A percentile compares a stretch with the other conserved stretches of the same genome.
phyloP scores from a whole-genome alignment of 2,888 invertebrate genomes.

The Caradrina kadenii region DNA sequence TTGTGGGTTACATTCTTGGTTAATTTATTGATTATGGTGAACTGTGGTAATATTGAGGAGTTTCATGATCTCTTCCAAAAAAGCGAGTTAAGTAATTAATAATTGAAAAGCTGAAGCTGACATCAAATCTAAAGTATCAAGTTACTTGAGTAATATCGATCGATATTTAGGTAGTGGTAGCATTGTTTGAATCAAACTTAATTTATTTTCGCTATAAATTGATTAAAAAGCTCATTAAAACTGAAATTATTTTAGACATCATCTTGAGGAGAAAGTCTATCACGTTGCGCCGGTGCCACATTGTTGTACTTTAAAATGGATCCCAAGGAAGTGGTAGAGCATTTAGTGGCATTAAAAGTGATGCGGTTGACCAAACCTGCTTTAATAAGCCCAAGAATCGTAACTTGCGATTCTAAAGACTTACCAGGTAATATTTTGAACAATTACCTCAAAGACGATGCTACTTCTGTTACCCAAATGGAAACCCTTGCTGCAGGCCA shows the following conservation, averaged over 20 bases:
- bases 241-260: background rate
- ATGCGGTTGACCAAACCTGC: conserved; percentile 98
- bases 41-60: too few species aligned
- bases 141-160: background rate
- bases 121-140: background rate
- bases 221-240: background rate
- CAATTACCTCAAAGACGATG: conserved; percentile 94
- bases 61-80: too few species aligned
- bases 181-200: background rate
- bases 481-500: conserved; percentile 96
- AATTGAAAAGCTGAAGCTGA: background rate
- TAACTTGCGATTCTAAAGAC: conserved; percentile 96
- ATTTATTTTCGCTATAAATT: background rate
- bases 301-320: conserved; percentile 84
- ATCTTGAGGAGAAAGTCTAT: background rate
- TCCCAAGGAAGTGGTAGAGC: conserved; percentile 91
- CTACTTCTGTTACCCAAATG: conserved; percentile 95
- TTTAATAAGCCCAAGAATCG: conserved; percentile 94
- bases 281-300: background rate
- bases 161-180: background rate
- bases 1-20: too few species aligned
- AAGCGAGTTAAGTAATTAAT: too few species aligned
- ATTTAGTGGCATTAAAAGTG: conserved; percentile 93
- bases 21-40: too few species aligned
- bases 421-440: conserved; percentile 95